phyloP scores from a whole-genome alignment of 2,113 vertebrate genomes.

The Callipepla squamata region DNA sequence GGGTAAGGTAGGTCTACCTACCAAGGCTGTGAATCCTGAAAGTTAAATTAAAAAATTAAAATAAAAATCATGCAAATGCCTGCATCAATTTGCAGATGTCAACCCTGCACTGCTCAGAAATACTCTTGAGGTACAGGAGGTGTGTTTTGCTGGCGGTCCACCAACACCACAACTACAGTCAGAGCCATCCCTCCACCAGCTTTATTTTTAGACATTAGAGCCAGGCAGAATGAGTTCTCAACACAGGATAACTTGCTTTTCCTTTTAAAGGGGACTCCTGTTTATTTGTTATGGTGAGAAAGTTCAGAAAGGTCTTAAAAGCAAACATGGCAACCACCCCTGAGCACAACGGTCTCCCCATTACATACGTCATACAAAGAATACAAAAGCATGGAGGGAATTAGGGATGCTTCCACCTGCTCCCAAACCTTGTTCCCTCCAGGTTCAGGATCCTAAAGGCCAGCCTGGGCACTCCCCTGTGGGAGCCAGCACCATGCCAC shows the following conservation, averaged over 20 bases:
- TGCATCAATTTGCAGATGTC: background rate
- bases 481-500: background rate
- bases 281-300: background rate
- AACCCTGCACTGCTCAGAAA: background rate
- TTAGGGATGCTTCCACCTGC: background rate
- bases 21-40: background rate
- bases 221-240: background rate
- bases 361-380: background rate
- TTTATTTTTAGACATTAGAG: slow-evolving; percentile 10
- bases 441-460: too few relatives aligned
- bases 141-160: too few relatives aligned
- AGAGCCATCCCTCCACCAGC: background rate
- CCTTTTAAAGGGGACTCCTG: background rate
- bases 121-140: rapidly evolving
- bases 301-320: background rate
- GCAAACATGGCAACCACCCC: background rate
- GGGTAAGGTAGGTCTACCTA: background rate
- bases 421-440: background rate
- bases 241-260: background rate
- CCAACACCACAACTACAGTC: background rate
- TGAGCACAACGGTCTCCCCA: background rate
- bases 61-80: background rate
- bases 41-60: background rate
- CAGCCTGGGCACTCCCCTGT: background rate
- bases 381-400: background rate